These are phyloP conservation scores for Luscinia luscinia DNA, from an alignment of 2,797 vertebrate species.

Conservation along the genomic window DNA sequence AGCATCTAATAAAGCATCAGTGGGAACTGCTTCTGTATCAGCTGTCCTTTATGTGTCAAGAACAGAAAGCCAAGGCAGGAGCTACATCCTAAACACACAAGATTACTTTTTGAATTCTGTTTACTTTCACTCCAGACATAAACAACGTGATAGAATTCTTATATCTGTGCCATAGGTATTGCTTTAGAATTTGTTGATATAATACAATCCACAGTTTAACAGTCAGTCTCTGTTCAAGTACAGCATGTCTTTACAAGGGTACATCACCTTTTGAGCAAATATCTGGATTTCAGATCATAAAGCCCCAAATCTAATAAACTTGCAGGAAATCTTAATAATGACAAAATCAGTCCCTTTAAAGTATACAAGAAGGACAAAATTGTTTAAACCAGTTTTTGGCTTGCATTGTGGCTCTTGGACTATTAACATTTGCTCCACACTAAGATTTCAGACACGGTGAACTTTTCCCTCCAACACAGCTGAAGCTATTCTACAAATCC, in stretches of 20 bases:
- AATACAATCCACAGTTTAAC: background rate
- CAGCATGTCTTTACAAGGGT: background rate
- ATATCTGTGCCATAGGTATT: background rate
- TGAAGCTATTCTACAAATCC: background rate
- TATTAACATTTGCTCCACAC: constrained; percentile 55
- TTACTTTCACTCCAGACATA: background rate
- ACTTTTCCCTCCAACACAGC: constrained; percentile 47
- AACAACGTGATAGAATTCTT: background rate
- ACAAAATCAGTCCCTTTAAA: background rate
- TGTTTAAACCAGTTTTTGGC: background rate
- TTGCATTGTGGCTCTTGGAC: constrained; percentile 5
- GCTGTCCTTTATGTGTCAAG: background rate
- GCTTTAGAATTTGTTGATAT: background rate
- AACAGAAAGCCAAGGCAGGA: background rate
- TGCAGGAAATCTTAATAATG: background rate
- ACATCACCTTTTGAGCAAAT: background rate
- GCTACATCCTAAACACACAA: background rate
- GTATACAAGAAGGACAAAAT: background rate
- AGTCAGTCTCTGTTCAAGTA: background rate
- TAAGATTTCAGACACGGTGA: constrained; percentile 31
- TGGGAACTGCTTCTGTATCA: background rate
- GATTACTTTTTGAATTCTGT: background rate
- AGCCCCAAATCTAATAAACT: background rate
- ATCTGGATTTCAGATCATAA: background rate
- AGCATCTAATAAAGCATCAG: background rate